Base-by-base conservation (phyloP, 2,797 vertebrate genomes). In the Sebastes paucispinis region DNA sequence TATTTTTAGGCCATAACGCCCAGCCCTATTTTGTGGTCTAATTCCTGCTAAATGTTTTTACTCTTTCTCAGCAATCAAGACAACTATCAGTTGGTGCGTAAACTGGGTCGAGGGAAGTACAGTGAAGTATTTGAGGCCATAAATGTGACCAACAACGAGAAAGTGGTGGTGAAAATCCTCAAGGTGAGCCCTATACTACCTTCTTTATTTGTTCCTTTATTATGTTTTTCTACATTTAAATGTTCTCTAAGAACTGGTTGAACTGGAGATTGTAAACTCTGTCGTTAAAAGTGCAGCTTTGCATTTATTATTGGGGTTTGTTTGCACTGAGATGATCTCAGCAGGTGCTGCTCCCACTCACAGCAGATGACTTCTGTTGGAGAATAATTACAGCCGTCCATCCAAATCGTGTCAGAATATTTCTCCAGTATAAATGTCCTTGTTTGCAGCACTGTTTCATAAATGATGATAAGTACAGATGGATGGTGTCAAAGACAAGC, bases 111-210 rank as follows among this genome's bases (percentile, higher is more conserved):
- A 77, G 98, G 98, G 60, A 99, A 99, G 89, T 99, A 99, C 95
- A 99, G 98, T 25, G 98, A 99, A 94, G 98, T 99, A 24, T 99
- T 99, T 65, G 98, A 99, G 94, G 98, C 98, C 91, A 98, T 99
- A 92, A 99, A 99, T 93, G 97, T 99, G 93, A 99, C 97, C 93
- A 99, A 97, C 96, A 99, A 98, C 67, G 98, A 99, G 92, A 97
- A 98, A 84, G 98, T 99, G 69, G 98, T 99, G 67, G 98, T 99
- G 77, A 99, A 99, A 95, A 99, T 99, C 91, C 97, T 99, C 76
- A 99, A 99, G 97, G 98, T 99, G 94, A 97, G 95, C 90, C 12
- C 10, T 5, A 0, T 1, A 8, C 54, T 50, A 20, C 18, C 47
- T 16, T 36, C 3, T 22, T 2, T 24, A 10, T 16, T 5, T 50